Base-by-base conservation (phyloP, 2,113 vertebrate genomes). In the Spea multiplicata region DNA sequence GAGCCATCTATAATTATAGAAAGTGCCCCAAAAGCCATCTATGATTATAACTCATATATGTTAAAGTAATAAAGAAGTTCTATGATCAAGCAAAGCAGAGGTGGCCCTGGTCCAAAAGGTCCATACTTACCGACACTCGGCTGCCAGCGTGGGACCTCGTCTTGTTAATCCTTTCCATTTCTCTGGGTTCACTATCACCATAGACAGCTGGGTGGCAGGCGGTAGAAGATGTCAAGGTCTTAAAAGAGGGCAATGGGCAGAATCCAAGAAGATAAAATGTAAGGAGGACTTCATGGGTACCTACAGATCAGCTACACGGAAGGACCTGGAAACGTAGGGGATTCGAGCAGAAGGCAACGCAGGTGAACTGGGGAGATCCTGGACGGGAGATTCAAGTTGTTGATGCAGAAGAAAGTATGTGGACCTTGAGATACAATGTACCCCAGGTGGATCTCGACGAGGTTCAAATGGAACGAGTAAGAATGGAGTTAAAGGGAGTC, bases 41-140 rank as follows among this genome's bases (percentile, higher is more conserved):
- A n/a, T n/a, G n/a, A n/a, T n/a, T n/a, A n/a, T n/a, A n/a, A n/a
- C n/a, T n/a, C n/a, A n/a, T n/a, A n/a, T n/a, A n/a, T n/a, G n/a
- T n/a, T n/a, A n/a, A n/a, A n/a, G n/a, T n/a, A n/a, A n/a, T n/a
- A n/a, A n/a, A n/a, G n/a, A n/a, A n/a, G n/a, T n/a, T n/a, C n/a
- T n/a, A n/a, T n/a, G n/a, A n/a, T n/a, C n/a, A n/a, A n/a, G n/a
- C n/a, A n/a, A n/a, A n/a, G n/a, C n/a, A n/a, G n/a, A n/a, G n/a
- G n/a, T n/a, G n/a, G n/a, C n/a, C n/a, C n/a, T n/a, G n/a, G n/a
- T n/a, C n/a, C n/a, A n/a, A n/a, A n/a, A n/a, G n/a, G n/a, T 55
- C 48, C 61, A n/a, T 53, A 79, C 76, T 79, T 57, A 79, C 76
- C 3, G 76, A 79, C 30, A 79, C 69, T 44, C 57, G 10, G n/a